Conservation (phyloP, 2,888 invertebrate genomes). For the Brachyopa scutellaris region DNA sequence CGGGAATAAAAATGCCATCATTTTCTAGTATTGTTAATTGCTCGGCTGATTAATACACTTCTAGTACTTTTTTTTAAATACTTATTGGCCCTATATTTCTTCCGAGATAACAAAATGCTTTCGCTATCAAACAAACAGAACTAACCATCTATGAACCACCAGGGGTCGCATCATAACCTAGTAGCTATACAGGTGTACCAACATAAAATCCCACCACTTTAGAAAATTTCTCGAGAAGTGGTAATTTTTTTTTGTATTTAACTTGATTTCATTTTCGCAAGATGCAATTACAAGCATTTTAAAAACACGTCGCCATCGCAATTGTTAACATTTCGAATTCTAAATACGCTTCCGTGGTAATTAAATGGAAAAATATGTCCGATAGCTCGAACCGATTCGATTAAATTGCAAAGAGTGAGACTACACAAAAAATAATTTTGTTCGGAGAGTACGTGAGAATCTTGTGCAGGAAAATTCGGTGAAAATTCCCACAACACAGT, state of each 20-base stretch:
- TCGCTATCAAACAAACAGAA: too few species aligned
- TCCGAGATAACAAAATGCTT: too few species aligned
- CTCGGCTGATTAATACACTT: too few species aligned
- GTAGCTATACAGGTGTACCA: constrained; percentile 30
- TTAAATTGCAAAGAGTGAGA: constrained; percentile 31
- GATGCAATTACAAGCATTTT: constrained; percentile 67
- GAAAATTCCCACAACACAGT: constrained; percentile 30
- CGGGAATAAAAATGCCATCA: too few species aligned
- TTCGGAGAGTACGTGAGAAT: constrained; percentile 32
- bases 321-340: constrained; percentile 35
- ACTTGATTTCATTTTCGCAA: constrained; percentile 64
- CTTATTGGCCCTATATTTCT: too few species aligned
- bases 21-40: too few species aligned
- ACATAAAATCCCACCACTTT: constrained; percentile 21
- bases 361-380: constrained; percentile 22
- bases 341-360: constrained; percentile 13
- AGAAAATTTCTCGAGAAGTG: constrained; percentile 53
- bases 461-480: constrained; percentile 51
- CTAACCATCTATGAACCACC: not conserved
- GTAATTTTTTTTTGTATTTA: constrained; percentile 62
- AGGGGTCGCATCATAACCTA: not conserved
- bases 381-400: constrained; percentile 23
- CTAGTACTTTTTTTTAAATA: too few species aligned
- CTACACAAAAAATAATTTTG: constrained; percentile 16
- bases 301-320: constrained; percentile 48